Evolutionary conservation across 2,888 invertebrate genomes (phyloP).

Genomic region (Leptogaster cylindrica): DNA sequence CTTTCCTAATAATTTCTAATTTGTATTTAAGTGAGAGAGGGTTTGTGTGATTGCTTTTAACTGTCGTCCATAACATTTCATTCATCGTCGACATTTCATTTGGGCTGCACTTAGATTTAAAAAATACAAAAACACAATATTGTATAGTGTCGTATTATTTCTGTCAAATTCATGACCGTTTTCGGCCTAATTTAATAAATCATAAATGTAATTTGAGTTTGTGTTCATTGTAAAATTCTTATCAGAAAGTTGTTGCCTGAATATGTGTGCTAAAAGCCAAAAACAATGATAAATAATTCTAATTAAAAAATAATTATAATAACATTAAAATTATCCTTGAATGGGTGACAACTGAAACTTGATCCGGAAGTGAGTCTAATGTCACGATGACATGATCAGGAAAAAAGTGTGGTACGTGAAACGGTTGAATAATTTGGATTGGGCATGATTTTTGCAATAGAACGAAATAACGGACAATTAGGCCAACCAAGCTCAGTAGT

Average conservation of each 20-base stretch:
- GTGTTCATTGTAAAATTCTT: not conserved
- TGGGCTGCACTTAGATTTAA: slow-evolving; percentile 41
- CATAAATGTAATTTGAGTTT: not conserved
- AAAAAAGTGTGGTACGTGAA: slow-evolving; percentile 30
- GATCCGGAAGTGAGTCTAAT: not conserved
- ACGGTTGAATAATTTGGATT: not conserved
- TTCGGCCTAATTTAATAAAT: slow-evolving; percentile 16
- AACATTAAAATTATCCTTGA: not conserved
- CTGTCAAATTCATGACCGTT: not conserved
- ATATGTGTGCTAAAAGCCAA: not conserved
- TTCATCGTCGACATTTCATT: slow-evolving; percentile 14
- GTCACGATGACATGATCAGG: not conserved
- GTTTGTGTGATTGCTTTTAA: not conserved
- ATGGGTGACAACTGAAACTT: not conserved
- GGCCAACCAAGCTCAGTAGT: slow-evolving; percentile 39
- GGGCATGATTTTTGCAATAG: too few relatives aligned
- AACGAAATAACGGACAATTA: too few relatives aligned
- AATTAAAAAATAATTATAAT: too few relatives aligned
- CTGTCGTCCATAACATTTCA: not conserved
- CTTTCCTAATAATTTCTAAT: slow-evolving; percentile 20
- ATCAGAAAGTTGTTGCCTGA: not conserved
- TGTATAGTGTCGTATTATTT: too few relatives aligned
- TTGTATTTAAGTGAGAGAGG: not conserved
- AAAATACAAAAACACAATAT: too few relatives aligned
- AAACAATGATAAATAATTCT: not conserved